These are phyloP conservation scores for Melanerpes formicivorus DNA, from an alignment of 2,113 vertebrate species.

Conservation along the genomic window DNA sequence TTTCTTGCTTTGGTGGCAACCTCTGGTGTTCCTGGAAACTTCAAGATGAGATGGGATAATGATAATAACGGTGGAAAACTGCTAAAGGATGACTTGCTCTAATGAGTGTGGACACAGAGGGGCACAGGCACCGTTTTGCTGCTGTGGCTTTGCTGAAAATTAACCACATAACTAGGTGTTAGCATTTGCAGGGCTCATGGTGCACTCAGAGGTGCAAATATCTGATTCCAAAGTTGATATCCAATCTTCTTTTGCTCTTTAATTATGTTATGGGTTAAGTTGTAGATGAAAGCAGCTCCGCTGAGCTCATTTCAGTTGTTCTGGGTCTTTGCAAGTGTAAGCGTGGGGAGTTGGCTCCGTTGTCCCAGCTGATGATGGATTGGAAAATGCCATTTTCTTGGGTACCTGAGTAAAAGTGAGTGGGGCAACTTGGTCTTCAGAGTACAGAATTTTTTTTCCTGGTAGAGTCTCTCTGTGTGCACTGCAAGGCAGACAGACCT, in stretches of 20 bases:
- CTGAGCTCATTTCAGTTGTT: not conserved
- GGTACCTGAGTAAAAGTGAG: not conserved
- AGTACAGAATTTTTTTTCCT: not conserved
- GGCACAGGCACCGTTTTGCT: not conserved
- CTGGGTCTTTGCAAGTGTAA: not conserved
- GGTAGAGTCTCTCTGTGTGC: not conserved
- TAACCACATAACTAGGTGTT: not conserved
- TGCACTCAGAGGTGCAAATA: not conserved
- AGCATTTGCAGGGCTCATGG: not conserved
- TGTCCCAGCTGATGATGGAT: not conserved
- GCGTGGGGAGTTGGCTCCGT: not conserved
- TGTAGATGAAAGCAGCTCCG: conserved; percentile 29
- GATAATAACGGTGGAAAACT: not conserved
- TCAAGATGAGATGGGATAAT: not conserved
- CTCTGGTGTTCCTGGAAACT: not conserved
- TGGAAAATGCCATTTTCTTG: not conserved
- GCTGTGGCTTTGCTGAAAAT: not conserved
- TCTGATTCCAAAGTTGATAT: conserved; percentile 3
- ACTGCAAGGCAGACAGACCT: conserved; percentile 57
- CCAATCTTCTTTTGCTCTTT: no score
- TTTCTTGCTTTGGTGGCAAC: not conserved
- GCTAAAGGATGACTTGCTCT: not conserved
- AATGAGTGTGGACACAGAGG: not conserved
- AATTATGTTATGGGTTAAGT: conserved; percentile 12
- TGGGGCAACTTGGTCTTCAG: not conserved